phyloP scores from a whole-genome alignment of 92 coral and sea anemone species.

The Zoanthus solanderi region DNA sequence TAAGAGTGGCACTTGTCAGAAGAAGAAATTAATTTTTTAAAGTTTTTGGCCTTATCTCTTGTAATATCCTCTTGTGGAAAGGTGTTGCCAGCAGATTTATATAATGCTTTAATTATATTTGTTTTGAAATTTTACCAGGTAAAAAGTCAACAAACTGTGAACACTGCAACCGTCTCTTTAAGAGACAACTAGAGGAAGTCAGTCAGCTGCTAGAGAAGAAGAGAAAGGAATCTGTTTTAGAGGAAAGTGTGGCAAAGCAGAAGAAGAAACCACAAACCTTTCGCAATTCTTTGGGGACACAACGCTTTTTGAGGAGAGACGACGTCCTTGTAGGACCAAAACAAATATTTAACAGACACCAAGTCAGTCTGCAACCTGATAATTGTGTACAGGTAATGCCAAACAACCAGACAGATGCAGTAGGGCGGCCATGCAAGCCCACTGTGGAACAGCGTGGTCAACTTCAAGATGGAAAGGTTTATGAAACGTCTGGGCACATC shows the following conservation, averaged over 20 bases:
- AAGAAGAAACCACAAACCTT: not conserved
- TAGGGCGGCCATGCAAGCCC: not conserved
- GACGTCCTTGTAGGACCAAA: not conserved
- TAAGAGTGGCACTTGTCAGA: too few relatives aligned
- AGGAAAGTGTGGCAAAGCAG: constrained; percentile 20
- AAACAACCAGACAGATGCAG: not conserved
- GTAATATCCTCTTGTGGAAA: not conserved
- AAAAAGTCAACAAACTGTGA: constrained; percentile 45
- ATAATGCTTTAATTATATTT: not conserved
- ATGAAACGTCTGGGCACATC: not conserved
- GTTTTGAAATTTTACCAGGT: not conserved
- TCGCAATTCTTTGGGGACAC: not conserved
- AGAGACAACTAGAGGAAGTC: constrained; percentile 21
- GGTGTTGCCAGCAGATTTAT: too few relatives aligned
- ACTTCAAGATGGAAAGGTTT: not conserved
- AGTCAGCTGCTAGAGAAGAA: constrained; percentile 22
- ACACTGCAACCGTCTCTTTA: constrained; percentile 39
- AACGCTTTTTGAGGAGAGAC: not conserved
- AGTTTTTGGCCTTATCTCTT: too few relatives aligned
- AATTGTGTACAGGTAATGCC: not conserved
- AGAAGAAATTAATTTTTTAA: too few relatives aligned
- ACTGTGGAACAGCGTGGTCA: not conserved
- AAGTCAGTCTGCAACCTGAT: not conserved
- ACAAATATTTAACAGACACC: not conserved
- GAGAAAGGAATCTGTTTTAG: constrained; percentile 1